Percentiles rank a stretch among this genome's conserved stretches.
Evolutionary conservation across 2,797 vertebrate genomes (phyloP).

Genomic region (Salarias fasciatus): DNA sequence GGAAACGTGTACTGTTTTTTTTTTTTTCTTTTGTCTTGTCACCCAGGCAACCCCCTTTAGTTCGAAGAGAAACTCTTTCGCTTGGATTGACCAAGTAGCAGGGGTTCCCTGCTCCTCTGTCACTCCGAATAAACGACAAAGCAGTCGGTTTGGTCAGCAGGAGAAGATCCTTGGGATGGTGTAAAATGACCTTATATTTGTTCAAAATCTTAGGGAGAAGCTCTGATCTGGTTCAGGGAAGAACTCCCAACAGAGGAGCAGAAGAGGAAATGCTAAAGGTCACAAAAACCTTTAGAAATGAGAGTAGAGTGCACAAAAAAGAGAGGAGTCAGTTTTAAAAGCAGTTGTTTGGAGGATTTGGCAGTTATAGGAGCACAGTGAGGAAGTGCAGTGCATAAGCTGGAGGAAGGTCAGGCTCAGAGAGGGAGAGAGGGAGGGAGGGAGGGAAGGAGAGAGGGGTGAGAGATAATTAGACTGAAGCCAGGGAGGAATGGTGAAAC

Average conservation of each 20-base stretch:
- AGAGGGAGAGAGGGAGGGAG: constrained; percentile 22
- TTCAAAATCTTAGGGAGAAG: constrained; percentile 24
- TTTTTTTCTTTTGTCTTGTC: constrained; percentile 66
- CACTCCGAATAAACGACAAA: constrained; percentile 62
- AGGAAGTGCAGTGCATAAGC: constrained; percentile 13
- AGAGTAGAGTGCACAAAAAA: not conserved
- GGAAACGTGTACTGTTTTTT: constrained; percentile 51
- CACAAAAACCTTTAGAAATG: constrained; percentile 19
- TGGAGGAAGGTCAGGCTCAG: constrained; percentile 21
- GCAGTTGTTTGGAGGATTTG: constrained; percentile 2
- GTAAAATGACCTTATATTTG: constrained; percentile 46
- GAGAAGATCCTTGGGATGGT: constrained; percentile 32
- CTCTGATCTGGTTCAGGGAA: constrained; percentile 34
- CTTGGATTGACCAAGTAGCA: constrained; percentile 58
- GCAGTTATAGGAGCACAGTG: constrained; percentile 12
- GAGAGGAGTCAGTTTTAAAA: constrained; percentile 2
- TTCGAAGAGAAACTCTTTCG: constrained; percentile 61
- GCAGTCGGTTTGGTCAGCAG: constrained; percentile 45
- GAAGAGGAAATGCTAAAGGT: constrained; percentile 24
- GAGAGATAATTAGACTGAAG: constrained; percentile 25
- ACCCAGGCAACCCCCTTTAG: constrained; percentile 59
- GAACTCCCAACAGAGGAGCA: constrained; percentile 13
- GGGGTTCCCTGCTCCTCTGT: constrained; percentile 43
- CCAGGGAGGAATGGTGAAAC: constrained; percentile 27
- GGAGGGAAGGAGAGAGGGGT: not conserved